Base-by-base conservation (phyloP, 2,113 vertebrate genomes). In the Chaetorhynchus papuensis region DNA sequence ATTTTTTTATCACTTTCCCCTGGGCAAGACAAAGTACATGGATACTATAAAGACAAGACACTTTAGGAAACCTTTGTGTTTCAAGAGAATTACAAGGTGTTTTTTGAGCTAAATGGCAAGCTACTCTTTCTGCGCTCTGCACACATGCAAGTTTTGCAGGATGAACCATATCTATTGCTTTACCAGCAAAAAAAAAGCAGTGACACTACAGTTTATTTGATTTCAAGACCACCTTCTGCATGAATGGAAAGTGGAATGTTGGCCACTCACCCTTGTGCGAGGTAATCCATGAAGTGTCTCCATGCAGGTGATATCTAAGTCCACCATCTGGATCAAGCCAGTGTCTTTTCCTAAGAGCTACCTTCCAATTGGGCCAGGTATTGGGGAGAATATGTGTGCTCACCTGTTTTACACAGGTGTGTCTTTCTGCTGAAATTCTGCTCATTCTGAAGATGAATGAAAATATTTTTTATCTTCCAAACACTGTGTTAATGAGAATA, bases 361-460 rank as follows among this genome's bases (percentile, higher is more conserved):
- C 37, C 9, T 52, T 28, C 15, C 14, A 69, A 0, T 54, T 71
- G n/a, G n/a, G 9, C 24, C 53, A 65, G 18, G 9, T 50, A 10
- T 0, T 5, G n/a, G 22, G 14, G 15, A 49, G 1, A 57, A 10
- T n/a, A 11, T 19, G 10, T 10, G 14, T 64, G 15, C 14, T 41
- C 54, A 8, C 30, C 41, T 68, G 13, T 68, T 68, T 68, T 13
- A 41, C 10, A 19, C 8, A 11, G 6, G 3, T 61, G 79, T 83
- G 10, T 71, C 45, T 23, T 75, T 82, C 47, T 70, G 20, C 24
- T 53, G 60, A 41, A 61, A 52, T 12, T 68, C 28, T 10, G 3
- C 39, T 85, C 22, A 16, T 23, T 68, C 41, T 44, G 28, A 76
- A 82, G 33, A 56, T 16, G 9, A 78, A 70, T 28, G 27, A 63